Base-by-base conservation (phyloP, 2,113 vertebrate species). In the Saccopteryx leptura region DNA sequence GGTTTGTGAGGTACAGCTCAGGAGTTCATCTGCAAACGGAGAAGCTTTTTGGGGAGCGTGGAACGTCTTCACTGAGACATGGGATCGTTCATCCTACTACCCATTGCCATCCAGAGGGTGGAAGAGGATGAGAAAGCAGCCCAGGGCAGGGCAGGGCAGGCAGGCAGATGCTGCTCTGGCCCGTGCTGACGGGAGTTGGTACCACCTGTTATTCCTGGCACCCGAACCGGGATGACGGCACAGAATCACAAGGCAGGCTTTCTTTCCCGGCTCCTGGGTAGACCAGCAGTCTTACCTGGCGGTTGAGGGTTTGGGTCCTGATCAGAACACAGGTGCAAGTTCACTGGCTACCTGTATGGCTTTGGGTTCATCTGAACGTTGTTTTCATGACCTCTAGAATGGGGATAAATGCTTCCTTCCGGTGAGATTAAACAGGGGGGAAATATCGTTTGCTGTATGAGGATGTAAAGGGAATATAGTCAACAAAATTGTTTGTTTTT, bases 131-230 rank as follows among this genome's bases (percentile, higher is more conserved):
- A 90, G 79, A 66, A n/a, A 48, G 18, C 9, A 19, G 3, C 10
- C 0, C 2, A 10, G 14, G 61, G 4, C 21, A 8, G 14, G 48
- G 23, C 9, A 0, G 0, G 19, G 46, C 13, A 0, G 1, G 13
- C 5, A 11, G 11, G 33, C 0, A 0, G 9, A 50, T 1, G 14
- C 24, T n/a, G 2, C 71, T 26, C 26, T 5, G 11, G 52, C 26
- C n/a, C 0, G 0, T 2, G 39, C n/a, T 21, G 18, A 21, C 24
- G 39, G 5, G 21, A 4, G 48, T 3, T 4, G 54, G 54, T 15
- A 5, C 7, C 54, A 18, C 23, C 11, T 1, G 58, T 9, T 7
- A 9, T 39, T 15, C 10, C 21, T 1, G 56, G 48, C n/a, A n/a
- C 60, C 61, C 39, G 24, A 58, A 13, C 10, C 5, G 56, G 7